These are phyloP conservation scores for Xyrichtys novacula DNA, from an alignment of 2,797 vertebrate genomes.

Conservation along the genomic window DNA sequence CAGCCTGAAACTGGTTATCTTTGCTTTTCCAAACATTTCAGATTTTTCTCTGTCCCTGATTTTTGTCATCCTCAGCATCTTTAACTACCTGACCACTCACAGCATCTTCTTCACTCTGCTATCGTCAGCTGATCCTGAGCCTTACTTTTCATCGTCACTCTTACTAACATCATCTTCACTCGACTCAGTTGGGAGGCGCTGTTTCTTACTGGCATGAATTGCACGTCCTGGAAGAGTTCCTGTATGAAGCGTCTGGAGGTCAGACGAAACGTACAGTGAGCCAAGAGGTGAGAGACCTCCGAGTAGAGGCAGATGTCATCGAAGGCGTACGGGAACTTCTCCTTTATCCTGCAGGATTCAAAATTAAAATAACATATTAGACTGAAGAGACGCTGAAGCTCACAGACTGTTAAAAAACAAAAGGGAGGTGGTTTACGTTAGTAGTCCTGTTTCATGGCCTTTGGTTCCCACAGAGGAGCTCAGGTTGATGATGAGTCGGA, in stretches of 20 bases:
- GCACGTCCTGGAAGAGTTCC: conserved; percentile 98
- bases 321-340: conserved; percentile 98
- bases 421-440: conserved; percentile 89
- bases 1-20: too few relatives aligned
- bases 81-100: too few relatives aligned
- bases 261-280: conserved; percentile 96
- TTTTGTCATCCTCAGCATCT: too few relatives aligned
- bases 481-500: conserved; percentile 96
- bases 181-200: too few relatives aligned
- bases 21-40: too few relatives aligned
- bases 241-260: conserved; percentile 97
- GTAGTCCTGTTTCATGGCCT: conserved; percentile 97
- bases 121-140: too few relatives aligned
- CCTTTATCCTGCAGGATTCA: conserved; percentile 95
- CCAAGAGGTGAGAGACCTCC: conserved; percentile 95
- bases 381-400: too few relatives aligned
- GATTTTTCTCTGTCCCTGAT: too few relatives aligned
- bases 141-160: too few relatives aligned
- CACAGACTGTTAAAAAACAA: not conserved
- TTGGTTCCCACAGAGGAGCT: conserved; percentile 99
- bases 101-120: too few relatives aligned
- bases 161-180: too few relatives aligned
- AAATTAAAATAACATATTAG: too few relatives aligned
- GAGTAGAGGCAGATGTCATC: conserved; percentile 99
- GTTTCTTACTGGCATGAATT: conserved; percentile 92